Conservation (phyloP, 2,113 vertebrate species). For the Epinephelus cyanopodus region DNA sequence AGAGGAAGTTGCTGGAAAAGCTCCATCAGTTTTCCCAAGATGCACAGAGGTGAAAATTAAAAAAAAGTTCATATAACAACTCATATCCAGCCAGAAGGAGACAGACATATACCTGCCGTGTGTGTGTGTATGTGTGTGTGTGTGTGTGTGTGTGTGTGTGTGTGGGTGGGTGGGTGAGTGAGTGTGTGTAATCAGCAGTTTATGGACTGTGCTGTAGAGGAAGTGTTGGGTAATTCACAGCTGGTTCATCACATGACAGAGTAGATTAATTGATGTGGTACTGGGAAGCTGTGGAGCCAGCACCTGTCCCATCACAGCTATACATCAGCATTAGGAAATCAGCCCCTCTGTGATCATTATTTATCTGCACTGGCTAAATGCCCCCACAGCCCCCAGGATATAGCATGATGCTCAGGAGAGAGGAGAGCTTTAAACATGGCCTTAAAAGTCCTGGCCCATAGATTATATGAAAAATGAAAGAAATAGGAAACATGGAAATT, state of each 20-base stretch:
- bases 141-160: slow-evolving; percentile 2
- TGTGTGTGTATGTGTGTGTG: slow-evolving; percentile 11
- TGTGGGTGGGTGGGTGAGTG: background rate
- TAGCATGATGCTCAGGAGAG: slow-evolving; percentile 9
- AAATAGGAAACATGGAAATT: too few species aligned
- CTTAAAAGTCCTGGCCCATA: background rate
- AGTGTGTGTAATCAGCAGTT: slow-evolving; percentile 16
- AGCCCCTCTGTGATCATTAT: slow-evolving; percentile 51
- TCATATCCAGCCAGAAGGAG: background rate
- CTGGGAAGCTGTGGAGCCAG: slow-evolving; percentile 59
- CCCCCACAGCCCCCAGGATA: background rate
- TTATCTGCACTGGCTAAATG: slow-evolving; percentile 57
- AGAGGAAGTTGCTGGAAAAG: background rate
- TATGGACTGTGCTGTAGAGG: slow-evolving; percentile 26
- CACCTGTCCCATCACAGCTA: slow-evolving; percentile 57
- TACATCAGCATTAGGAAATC: slow-evolving; percentile 68
- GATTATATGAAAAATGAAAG: background rate
- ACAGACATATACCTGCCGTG: background rate
- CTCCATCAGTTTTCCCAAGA: background rate
- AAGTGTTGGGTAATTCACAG: slow-evolving; percentile 42
- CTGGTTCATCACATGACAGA: slow-evolving; percentile 51
- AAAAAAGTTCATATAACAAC: slow-evolving; percentile 16
- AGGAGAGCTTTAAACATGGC: slow-evolving; percentile 24
- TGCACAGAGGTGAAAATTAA: slow-evolving; percentile 1
- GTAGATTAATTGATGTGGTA: slow-evolving; percentile 59